Conservation (phyloP, 2,113 vertebrate genomes). For the Craseonycteris thonglongyai region DNA sequence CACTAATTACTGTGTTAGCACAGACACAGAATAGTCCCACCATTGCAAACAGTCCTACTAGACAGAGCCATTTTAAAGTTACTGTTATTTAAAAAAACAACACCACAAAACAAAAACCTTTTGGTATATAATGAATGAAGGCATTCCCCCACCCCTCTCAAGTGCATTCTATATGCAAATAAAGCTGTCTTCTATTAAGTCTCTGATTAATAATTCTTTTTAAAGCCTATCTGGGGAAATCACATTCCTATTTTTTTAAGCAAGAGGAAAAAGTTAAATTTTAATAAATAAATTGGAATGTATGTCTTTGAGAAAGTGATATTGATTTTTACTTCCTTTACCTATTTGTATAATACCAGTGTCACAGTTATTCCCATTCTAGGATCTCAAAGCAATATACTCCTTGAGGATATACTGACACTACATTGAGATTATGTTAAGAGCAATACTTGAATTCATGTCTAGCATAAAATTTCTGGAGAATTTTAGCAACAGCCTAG, state of each 20-base stretch:
- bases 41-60: no score
- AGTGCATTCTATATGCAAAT: not conserved
- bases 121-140: not conserved
- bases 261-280: not conserved
- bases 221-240: not conserved
- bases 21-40: not conserved
- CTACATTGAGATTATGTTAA: not conserved
- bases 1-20: not conserved
- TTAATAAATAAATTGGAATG: constrained; percentile 15
- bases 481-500: not conserved
- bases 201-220: not conserved
- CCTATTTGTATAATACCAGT: not conserved
- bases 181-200: not conserved
- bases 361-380: not conserved
- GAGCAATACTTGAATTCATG: not conserved
- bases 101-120: not conserved
- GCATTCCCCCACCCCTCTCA: not conserved
- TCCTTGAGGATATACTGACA: not conserved
- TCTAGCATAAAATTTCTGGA: not conserved
- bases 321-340: not conserved
- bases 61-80: not conserved
- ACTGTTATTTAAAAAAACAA: not conserved
- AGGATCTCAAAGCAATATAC: not conserved
- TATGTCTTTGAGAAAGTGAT: not conserved
- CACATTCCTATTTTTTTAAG: not conserved